A percentile compares a stretch with the other conserved stretches of the same genome.
phyloP scores from a whole-genome alignment of 2,113 vertebrate genomes.

The Mustela nigripes region DNA sequence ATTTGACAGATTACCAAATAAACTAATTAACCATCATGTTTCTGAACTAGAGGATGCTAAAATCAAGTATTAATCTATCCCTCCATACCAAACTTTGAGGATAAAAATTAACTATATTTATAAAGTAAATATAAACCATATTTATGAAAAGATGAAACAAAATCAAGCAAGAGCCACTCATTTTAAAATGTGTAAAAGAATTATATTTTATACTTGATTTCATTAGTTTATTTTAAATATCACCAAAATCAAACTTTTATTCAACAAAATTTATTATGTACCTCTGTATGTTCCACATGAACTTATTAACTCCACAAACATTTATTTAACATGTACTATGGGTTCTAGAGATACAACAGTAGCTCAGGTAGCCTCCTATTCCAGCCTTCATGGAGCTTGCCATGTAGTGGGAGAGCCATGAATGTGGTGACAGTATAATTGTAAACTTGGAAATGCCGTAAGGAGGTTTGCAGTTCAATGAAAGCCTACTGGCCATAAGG shows the following conservation, averaged over 20 bases:
- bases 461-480: background rate
- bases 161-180: background rate
- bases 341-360: background rate
- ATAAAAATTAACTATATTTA: background rate
- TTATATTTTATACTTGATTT: background rate
- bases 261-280: conserved; percentile 8
- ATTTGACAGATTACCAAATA: conserved; percentile 76
- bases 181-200: background rate
- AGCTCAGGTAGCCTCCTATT: background rate
- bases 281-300: background rate
- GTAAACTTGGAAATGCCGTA: background rate
- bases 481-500: background rate
- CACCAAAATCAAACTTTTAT: background rate
- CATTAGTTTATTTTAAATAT: conserved; percentile 52
- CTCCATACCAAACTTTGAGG: background rate
- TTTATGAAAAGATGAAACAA: background rate
- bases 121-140: background rate
- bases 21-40: background rate
- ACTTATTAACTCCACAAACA: conserved; percentile 8
- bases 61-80: background rate
- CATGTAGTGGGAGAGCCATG: too few species aligned
- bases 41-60: background rate
- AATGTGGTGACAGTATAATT: background rate
- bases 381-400: background rate
- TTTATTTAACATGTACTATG: background rate